Evolutionary conservation across 2,113 vertebrate species (phyloP).

Genomic region (Psephotus haematonotus): DNA sequence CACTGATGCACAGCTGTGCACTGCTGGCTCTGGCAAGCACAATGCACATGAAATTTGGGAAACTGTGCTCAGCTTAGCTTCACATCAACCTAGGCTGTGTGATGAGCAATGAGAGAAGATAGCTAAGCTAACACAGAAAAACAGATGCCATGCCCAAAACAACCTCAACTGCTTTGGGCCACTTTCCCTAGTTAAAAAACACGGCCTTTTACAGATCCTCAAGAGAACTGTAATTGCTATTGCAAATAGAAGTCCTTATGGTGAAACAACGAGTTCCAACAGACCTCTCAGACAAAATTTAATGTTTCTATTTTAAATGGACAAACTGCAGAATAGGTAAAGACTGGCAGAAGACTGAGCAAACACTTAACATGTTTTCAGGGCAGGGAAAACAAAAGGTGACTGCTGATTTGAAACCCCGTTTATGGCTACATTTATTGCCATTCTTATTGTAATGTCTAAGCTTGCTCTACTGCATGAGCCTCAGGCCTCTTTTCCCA

Average conservation of each 20-base stretch:
- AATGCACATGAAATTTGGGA: not conserved
- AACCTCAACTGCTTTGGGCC: not conserved
- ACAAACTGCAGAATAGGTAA: not conserved
- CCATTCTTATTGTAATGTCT: not conserved
- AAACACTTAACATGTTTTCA: not conserved
- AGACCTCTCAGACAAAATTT: not conserved
- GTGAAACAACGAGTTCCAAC: not conserved
- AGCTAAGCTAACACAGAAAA: not conserved
- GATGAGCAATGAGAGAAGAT: not conserved
- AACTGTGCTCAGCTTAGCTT: not conserved
- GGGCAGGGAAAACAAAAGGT: not conserved
- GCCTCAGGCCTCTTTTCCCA: slow-evolving; percentile 32
- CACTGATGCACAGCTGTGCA: not conserved
- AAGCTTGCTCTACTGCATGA: slow-evolving; percentile 4
- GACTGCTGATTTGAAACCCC: not conserved
- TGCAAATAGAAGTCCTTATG: not conserved
- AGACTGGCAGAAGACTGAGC: not conserved
- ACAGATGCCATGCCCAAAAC: not conserved
- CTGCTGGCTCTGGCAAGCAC: not conserved
- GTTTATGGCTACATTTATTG: slow-evolving; percentile 36
- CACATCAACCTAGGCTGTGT: not conserved
- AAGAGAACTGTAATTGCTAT: not conserved
- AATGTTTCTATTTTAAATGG: not conserved
- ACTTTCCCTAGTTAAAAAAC: not conserved
- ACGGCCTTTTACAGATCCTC: not conserved